Evolutionary conservation across 2,888 invertebrate genomes (phyloP).

Genomic region (Phytoseiulus persimilis): DNA sequence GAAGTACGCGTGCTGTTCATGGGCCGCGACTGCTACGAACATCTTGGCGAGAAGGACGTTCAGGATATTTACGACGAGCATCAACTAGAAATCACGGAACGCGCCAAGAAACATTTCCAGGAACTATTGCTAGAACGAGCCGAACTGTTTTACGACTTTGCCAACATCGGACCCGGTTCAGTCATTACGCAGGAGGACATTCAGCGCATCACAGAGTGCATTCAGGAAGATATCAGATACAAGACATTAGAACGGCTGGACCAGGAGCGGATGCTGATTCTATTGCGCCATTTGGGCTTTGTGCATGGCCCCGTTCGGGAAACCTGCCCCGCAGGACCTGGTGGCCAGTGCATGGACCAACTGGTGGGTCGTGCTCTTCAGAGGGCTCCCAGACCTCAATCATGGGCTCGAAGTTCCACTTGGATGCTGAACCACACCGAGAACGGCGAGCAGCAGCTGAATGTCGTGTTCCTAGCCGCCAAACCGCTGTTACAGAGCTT

Average conservation of each 20-base stretch:
- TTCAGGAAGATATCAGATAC: constrained; percentile 86
- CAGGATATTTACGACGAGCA: constrained; percentile 87
- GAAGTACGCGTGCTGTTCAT: constrained; percentile 77
- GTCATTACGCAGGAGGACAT: constrained; percentile 89
- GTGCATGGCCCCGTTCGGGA: constrained; percentile 88
- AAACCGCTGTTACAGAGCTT: constrained; percentile 33
- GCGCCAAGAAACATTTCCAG: constrained; percentile 82
- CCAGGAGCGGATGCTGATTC: constrained; percentile 84
- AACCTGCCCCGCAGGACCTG: constrained; percentile 78
- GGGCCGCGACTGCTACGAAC: constrained; percentile 89
- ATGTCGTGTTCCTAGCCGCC: constrained; percentile 20
- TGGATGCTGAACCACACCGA: constrained; percentile 17
- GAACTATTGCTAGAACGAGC: constrained; percentile 85
- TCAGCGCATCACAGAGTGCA: constrained; percentile 78
- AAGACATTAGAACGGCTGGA: constrained; percentile 85
- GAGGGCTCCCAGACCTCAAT: constrained; percentile 27
- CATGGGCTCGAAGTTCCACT: constrained; percentile 34
- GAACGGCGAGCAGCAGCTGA: constrained; percentile 29
- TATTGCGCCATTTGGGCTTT: constrained; percentile 89
- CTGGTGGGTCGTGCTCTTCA: constrained; percentile 35
- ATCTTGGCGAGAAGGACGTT: constrained; percentile 77
- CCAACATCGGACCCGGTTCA: constrained; percentile 73
- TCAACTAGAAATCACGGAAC: constrained; percentile 77
- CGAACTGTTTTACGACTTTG: constrained; percentile 83
- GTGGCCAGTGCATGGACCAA: constrained; percentile 62